Evolutionary conservation across 2,113 vertebrate species (phyloP).

Genomic region (Promerops cafer): DNA sequence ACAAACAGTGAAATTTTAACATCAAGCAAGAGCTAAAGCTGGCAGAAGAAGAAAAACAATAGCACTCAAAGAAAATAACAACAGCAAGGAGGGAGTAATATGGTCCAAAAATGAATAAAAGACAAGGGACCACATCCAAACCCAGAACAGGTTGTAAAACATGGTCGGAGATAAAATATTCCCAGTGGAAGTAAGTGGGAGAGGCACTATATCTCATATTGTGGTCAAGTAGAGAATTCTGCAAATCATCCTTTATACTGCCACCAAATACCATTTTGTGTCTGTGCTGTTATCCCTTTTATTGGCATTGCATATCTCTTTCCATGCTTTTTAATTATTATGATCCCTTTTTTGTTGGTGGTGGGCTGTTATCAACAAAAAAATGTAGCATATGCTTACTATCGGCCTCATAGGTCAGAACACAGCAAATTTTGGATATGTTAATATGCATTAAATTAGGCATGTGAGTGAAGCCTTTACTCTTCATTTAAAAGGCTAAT

Average conservation of each 20-base stretch:
- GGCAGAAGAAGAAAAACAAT: background rate
- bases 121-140: constrained; percentile 1
- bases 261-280: background rate
- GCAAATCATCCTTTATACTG: background rate
- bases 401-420: background rate
- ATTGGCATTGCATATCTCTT: background rate
- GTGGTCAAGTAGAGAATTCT: background rate
- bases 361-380: background rate
- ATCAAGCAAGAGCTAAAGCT: background rate
- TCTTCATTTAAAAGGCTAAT: background rate
- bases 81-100: background rate
- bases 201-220: background rate
- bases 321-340: background rate
- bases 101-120: constrained; percentile 39
- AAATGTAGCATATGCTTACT: background rate
- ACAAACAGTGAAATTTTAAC: background rate
- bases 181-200: background rate
- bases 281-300: background rate
- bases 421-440: background rate
- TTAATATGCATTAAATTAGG: background rate
- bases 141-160: background rate
- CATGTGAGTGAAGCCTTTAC: background rate
- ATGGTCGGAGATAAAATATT: constrained; percentile 32
- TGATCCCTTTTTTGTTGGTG: background rate
- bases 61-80: background rate